Percentiles rank a stretch among this genome's conserved stretches.
Conservation (phyloP, 2,888 invertebrate genomes). For the Heliconius erato region DNA sequence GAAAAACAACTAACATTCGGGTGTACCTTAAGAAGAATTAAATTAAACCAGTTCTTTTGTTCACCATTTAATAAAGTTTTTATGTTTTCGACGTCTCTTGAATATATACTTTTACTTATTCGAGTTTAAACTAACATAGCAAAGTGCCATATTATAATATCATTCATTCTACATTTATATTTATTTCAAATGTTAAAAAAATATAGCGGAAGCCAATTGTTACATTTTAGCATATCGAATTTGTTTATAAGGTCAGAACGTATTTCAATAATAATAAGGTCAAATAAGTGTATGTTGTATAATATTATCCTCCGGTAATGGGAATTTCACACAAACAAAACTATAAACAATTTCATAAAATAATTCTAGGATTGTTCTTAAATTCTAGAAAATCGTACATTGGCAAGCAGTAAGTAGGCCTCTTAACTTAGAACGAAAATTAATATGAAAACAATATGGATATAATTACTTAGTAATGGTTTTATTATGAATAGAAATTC, state of each 20-base stretch:
- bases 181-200: too few relatives aligned
- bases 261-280: too few relatives aligned
- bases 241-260: too few relatives aligned
- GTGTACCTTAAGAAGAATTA: constrained; percentile 11
- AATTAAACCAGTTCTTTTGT: neutral
- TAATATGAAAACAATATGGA: neutral
- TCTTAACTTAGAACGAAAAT: too few relatives aligned
- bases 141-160: neutral
- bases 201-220: too few relatives aligned
- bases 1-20: constrained; percentile 19
- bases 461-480: neutral
- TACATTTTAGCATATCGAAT: too few relatives aligned
- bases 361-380: neutral
- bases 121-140: neutral
- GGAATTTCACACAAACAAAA: neutral
- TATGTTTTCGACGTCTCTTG: neutral
- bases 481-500: neutral
- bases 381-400: neutral
- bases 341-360: neutral
- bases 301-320: neutral
- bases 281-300: too few relatives aligned
- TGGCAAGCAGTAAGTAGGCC: too few relatives aligned
- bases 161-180: too few relatives aligned
- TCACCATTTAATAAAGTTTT: neutral
- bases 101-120: neutral